Base-by-base conservation (phyloP, 2,797 vertebrate species). In the Buphagus erythrorhynchus region DNA sequence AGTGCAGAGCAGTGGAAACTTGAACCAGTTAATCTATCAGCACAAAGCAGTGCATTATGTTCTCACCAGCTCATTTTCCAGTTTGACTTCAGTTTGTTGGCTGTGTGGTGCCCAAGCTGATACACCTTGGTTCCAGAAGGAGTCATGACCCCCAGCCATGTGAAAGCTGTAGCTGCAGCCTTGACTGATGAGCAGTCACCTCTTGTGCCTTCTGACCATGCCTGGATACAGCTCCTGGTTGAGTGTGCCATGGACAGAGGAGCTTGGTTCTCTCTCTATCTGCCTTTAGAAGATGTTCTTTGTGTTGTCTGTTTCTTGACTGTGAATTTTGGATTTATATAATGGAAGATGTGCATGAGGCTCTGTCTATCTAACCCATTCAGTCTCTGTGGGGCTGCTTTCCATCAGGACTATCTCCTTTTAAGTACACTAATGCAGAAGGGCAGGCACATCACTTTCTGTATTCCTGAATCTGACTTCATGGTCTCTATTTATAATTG, bases 171-270 rank as follows among this genome's bases (percentile, higher is more conserved):
- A 22, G 12, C 31, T 63, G 20, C 31, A 73, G 55, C 26, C 38
- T 18, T 29, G 43, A 33, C 36, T 42, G 45, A 42, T 0, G 1
- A 71, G 35, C 29, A 33, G 5, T 25, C 38, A 10, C 24, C 14
- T 49, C 18, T 8, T 24, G 36, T 22, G 59, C 10, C 72, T 77
- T 49, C 29, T 63, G 31, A 1, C 26, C 57, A 29, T 0, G 0
- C 13, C 71, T 73, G 42, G 35, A 36, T 24, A 6, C 26, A 45
- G 58, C 16, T 85, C 21, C 49, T 24, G 8, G 26, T 82, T 59
- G 48, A 24, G n/a, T 3, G 21, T 49, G 57, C 57, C 18, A 36
- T 0, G 1, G 51, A n/a, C 38, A 65, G 33, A 48, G 16, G 38
- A 58, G 16, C 28, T 72, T 57, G 42, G 16, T 22, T 72, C 8